phyloP scores from a whole-genome alignment of 2,888 invertebrate species.

The Caenorhabditis zanzibari region DNA sequence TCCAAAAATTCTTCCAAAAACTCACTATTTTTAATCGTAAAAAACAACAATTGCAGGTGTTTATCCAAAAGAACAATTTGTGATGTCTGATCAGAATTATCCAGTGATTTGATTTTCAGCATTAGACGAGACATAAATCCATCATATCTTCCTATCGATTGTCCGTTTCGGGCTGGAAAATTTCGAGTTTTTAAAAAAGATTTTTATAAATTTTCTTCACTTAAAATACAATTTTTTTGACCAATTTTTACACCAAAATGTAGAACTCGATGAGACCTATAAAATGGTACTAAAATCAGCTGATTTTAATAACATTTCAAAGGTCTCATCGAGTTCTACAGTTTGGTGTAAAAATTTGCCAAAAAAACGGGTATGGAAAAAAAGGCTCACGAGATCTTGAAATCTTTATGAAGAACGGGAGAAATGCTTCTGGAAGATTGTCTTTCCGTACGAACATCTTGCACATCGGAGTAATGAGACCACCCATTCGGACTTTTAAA shows the following conservation, averaged over 20 bases:
- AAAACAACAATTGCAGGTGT: conserved; percentile 78
- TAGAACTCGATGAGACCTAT: too few relatives aligned
- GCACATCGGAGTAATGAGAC: conserved; percentile 67
- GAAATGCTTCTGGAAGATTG: conserved; percentile 36
- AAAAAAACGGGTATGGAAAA: too few relatives aligned
- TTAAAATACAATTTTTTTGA: too few relatives aligned
- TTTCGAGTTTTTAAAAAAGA: background rate
- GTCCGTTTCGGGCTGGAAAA: conserved; percentile 76
- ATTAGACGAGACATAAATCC: conserved; percentile 55
- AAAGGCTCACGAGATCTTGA: conserved; percentile 60
- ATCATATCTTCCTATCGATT: conserved; percentile 73
- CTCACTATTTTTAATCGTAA: conserved; percentile 79
- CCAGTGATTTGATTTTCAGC: conserved; percentile 39
- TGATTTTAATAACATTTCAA: too few relatives aligned
- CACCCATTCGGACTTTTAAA: conserved; percentile 78
- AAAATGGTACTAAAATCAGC: too few relatives aligned
- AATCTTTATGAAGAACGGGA: conserved; percentile 54
- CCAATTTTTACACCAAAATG: too few relatives aligned
- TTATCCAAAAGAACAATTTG: conserved; percentile 68
- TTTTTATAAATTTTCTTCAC: too few relatives aligned
- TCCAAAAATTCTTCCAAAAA: too few relatives aligned
- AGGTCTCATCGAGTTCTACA: too few relatives aligned
- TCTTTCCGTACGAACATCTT: conserved; percentile 49
- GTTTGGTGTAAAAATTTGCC: too few relatives aligned
- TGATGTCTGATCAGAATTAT: conserved; percentile 34